Base-by-base conservation (phyloP, 2,888 invertebrate species). In the Embidobia sp. region DNA sequence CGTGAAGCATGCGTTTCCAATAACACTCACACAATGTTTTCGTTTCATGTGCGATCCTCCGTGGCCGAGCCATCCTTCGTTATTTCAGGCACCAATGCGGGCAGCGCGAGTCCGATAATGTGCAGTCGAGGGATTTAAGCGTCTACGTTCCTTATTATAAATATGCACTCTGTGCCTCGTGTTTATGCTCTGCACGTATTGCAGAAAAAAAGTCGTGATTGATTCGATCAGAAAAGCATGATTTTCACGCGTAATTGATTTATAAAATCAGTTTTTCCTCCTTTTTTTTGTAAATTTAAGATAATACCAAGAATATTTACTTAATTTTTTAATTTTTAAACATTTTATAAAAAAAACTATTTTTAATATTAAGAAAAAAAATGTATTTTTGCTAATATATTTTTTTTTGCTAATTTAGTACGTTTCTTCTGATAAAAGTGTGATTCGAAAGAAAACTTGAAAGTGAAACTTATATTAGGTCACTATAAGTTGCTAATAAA, bases 61-160 rank as follows among this genome's bases (percentile, higher is more conserved):
- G 66, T 29, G 16, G 42, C 72, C 16, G 42, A 75, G 72, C 67
- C 55, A 63, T 78, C 77, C 76, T 74, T 72, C 78, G 70, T 81
- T 81, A 80, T 81, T 78, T 79, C 79, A 75, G 78, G 66, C 79
- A 66, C 74, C 78, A 42, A 78, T 67, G 75, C 72, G 59, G 70
- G 40, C 69, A 66, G 76, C 66, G 49, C 73, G 44, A 63, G 73
- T 53, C 59, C 67, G 74, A 80, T 81, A 80, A 82, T 75, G 81
- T 59, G 73, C 78, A 75, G 80, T 40, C 73, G 77, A 80, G 78
- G 76, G 81, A 81, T 80, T 81, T 80, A 81, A 79, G 77, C 73
- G 79, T 81, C 79, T 80, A 66, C 79, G 78, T 81, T 78, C 78
- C 79, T 76, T 74, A 79, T 79, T 81, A 81, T 81, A 79, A 80